phyloP scores from a whole-genome alignment of 1,140 invertebrate species.

The Drosophila gunungcola region DNA sequence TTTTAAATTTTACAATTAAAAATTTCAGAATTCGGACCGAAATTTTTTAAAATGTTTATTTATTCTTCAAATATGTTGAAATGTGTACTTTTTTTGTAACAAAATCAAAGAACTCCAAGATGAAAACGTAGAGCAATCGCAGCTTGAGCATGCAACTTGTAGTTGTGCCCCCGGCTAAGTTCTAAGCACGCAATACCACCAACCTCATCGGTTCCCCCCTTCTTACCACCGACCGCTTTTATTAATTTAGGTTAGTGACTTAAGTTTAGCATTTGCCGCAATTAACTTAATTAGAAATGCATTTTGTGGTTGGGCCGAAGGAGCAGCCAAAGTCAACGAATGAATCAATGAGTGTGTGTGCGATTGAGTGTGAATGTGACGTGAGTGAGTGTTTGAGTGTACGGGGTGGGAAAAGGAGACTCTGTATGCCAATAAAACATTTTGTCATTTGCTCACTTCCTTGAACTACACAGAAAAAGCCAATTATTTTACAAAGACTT shows the following conservation, averaged over 20 bases:
- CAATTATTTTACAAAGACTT: too few species aligned
- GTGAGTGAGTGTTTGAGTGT: conserved; percentile 12
- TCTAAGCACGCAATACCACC: conserved; percentile 27
- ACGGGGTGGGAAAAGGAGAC: not conserved
- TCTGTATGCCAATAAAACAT: conserved; percentile 28
- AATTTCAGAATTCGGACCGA: too few species aligned
- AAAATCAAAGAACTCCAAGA: not conserved
- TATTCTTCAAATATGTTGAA: too few species aligned
- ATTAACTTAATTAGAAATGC: conserved; percentile 83
- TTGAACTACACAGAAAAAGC: conserved; percentile 5
- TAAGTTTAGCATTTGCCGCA: conserved; percentile 82
- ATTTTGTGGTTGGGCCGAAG: conserved; percentile 58
- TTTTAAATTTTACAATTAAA: too few species aligned
- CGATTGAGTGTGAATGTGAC: conserved; percentile 24
- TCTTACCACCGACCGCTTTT: conserved; percentile 18
- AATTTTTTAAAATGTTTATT: too few species aligned
- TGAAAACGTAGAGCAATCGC: conserved; percentile 15
- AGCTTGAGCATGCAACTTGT: not conserved
- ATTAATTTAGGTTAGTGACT: conserved; percentile 83
- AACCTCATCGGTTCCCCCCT: not conserved
- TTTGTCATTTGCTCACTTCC: conserved; percentile 23
- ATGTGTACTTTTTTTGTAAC: not conserved
- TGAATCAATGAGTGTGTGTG: conserved; percentile 31
- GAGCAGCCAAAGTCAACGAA: conserved; percentile 53
- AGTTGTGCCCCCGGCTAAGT: conserved; percentile 28